Evolutionary conservation across 2,113 vertebrate species (phyloP).

Genomic region (Percopsis transmontana): DNA sequence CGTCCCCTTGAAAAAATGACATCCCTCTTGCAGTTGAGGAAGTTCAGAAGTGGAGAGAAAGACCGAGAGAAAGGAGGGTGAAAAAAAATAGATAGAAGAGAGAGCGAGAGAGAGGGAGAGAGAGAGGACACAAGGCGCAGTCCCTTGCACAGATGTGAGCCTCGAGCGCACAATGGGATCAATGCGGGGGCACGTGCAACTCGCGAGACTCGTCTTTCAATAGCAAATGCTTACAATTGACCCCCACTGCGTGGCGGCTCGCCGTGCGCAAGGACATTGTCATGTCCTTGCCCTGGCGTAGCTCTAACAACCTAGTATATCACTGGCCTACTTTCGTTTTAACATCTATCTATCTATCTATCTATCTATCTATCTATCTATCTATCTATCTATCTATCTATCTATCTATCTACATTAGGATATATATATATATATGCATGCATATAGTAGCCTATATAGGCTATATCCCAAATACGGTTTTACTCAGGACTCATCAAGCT

Average conservation of each 20-base stretch:
- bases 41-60: conserved; percentile 16
- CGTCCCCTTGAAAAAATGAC: too few relatives aligned
- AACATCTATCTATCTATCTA: conserved; percentile 28
- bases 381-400: not conserved
- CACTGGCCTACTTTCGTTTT: not conserved
- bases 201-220: conserved; percentile 72
- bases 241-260: conserved; percentile 65
- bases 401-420: not conserved
- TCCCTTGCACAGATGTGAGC: conserved; percentile 63
- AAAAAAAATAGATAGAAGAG: not conserved
- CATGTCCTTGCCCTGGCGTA: conserved; percentile 40
- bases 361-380: too few relatives aligned
- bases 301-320: too few relatives aligned
- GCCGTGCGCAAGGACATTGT: conserved; percentile 63
- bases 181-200: conserved; percentile 79
- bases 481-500: not conserved
- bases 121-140: not conserved
- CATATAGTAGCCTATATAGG: not conserved
- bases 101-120: not conserved
- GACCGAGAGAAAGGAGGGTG: not conserved
- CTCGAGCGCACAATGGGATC: conserved; percentile 75
- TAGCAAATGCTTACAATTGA: conserved; percentile 66
- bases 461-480: not conserved
- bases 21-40: conserved; percentile 16
- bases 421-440: not conserved